Conservation (phyloP, 2,113 vertebrate species). For the Alaudala cheleensis region DNA sequence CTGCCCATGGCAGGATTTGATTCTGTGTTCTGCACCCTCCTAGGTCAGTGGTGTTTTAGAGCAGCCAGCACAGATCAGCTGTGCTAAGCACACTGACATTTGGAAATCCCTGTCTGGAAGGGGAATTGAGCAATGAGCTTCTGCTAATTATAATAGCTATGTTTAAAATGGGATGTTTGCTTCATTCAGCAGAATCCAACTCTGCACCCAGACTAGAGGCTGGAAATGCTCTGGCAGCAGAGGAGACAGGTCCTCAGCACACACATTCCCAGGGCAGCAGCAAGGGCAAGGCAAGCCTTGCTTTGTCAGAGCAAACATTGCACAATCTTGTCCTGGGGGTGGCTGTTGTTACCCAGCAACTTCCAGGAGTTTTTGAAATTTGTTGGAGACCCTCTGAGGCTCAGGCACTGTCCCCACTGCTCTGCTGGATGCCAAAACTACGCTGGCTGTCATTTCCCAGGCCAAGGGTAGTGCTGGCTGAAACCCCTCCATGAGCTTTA, state of each 20-base stretch:
- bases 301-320: background rate
- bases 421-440: background rate
- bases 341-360: slow-evolving; percentile 33
- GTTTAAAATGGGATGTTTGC: slow-evolving; percentile 45
- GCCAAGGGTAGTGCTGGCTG: background rate
- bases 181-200: slow-evolving; percentile 28
- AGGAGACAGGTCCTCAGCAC: background rate
- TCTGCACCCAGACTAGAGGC: background rate
- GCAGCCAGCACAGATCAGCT: background rate
- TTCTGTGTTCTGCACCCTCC: background rate
- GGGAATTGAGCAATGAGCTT: slow-evolving; percentile 15
- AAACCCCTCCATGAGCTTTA: background rate
- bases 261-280: accelerated
- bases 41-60: background rate
- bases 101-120: slow-evolving; percentile 53
- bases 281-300: background rate
- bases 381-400: background rate
- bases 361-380: slow-evolving; percentile 4
- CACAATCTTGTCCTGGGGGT: background rate
- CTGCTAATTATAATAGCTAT: slow-evolving; percentile 38
- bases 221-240: background rate
- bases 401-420: background rate
- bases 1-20: background rate
- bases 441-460: background rate
- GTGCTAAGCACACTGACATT: slow-evolving; percentile 13